phyloP scores from a whole-genome alignment of 1,140 invertebrate species.

The Cyclargus thomasi region DNA sequence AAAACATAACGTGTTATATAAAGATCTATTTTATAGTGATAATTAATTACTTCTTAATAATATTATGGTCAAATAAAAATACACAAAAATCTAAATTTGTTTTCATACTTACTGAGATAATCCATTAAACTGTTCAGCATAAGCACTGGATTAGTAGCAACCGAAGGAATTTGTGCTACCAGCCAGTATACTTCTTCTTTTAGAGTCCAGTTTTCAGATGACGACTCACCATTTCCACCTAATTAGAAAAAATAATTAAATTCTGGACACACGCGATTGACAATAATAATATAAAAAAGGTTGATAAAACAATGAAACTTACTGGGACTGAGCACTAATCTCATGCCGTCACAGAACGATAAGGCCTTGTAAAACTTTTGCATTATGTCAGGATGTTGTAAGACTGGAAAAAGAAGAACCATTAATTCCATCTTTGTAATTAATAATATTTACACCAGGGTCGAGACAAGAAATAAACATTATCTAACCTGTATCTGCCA shows the following conservation, averaged over 20 bases:
- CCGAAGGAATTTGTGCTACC: slow-evolving; percentile 81
- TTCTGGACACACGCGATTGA: neutral
- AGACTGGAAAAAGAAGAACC: slow-evolving; percentile 67
- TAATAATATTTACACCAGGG: no score
- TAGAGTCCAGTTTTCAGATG: slow-evolving; percentile 76
- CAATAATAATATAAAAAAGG: neutral
- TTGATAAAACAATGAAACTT: slow-evolving; percentile 20
- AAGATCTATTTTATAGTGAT: neutral
- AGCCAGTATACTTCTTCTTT: slow-evolving; percentile 90
- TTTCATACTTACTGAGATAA: slow-evolving; percentile 80
- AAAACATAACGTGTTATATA: slow-evolving; percentile 16
- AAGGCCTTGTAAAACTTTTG: slow-evolving; percentile 85
- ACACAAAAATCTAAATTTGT: neutral
- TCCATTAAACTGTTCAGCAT: slow-evolving; percentile 85
- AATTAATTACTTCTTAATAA: no score
- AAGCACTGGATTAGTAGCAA: slow-evolving; percentile 82
- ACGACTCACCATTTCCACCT: slow-evolving; percentile 32
- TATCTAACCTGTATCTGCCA: slow-evolving; percentile 79
- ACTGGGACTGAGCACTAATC: slow-evolving; percentile 74
- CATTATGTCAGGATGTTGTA: slow-evolving; percentile 87
- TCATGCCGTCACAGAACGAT: slow-evolving; percentile 81
- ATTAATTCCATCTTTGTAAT: no score
- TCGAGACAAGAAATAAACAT: no score
- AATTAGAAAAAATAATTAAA: slow-evolving; percentile 14
- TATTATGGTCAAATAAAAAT: neutral